Evolutionary conservation across 2,888 invertebrate genomes (phyloP), one percentile per base, ranked within the genome.

Genomic region (Orthonevra nobilis): DNA sequence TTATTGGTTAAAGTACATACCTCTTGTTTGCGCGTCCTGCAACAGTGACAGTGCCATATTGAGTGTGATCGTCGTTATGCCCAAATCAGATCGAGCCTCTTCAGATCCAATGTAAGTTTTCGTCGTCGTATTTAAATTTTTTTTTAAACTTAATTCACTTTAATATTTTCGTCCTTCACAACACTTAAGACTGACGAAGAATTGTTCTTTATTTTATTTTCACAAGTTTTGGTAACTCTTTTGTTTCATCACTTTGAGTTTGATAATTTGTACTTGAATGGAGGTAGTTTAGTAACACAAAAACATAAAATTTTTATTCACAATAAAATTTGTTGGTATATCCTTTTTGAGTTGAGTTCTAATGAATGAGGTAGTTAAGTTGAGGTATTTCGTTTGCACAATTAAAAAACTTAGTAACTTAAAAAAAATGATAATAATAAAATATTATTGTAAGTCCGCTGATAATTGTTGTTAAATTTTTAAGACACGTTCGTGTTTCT

Each of bases 21-120:
- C 87, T 86, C 89, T 85, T 82, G 86, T 87, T 83, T 89, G 88
- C 34, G 88, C 88, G 85, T 89, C 88, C 84, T 89, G 88, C 26
- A 89, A 82, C 84, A 89, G 75, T 61, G 88, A 89, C 68, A 89
- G 86, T 58, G 88, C 88, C 88, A 89, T 89, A 61, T 73, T 73
- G 1, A 30, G 36, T 40, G 26, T 69, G 54, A 48, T 54, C 10
- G 14, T 32, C 10, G 23, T 17, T 15, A 9, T 42, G 28, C n/a
- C n/a, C n/a, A n/a, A n/a, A n/a, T n/a, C n/a, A n/a, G n/a, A n/a
- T n/a, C n/a, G n/a, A n/a, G n/a, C n/a, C n/a, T n/a, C n/a, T n/a
- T n/a, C n/a, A n/a, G n/a, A n/a, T n/a, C n/a, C n/a, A n/a, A n/a
- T n/a, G n/a, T n/a, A n/a, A n/a, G n/a, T n/a, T n/a, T n/a, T n/a